Base-by-base conservation (phyloP, 2,888 invertebrate genomes). In the Torymus texanus region DNA sequence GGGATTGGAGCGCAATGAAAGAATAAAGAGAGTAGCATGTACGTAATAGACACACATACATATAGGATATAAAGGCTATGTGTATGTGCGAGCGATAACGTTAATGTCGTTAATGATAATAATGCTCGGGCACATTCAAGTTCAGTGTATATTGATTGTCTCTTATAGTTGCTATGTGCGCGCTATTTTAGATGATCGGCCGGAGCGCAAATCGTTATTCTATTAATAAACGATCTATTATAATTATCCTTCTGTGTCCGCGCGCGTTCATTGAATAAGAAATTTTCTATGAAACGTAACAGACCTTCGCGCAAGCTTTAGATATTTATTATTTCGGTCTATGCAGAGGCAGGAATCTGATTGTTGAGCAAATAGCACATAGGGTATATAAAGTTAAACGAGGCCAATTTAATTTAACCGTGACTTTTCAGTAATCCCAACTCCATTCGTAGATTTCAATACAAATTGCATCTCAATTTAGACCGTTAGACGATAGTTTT, bases 21-120 rank as follows among this genome's bases (percentile, higher is more conserved):
- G 10, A 41, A 41, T 41, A 41, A 29, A 29, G 29, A 29, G 41
- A 41, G 41, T 8, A 8, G 41, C 41, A 41, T 41, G 8, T 8
- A 1, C 41, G 8, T 41, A 41, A 41, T 41, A 41, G 8, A n/a
- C 50, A 65, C 41, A 55, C 14, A 65, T 1, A 53, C 59, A 24
- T 21, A 61, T 11, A 13, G 58, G 14, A 62, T 18, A 51, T 12
- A 16, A 67, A 18, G 18, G 29, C 12, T 14, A 21, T 41, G 14
- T 61, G 2, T 14, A 21, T 41, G 18, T 61, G 56, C 55, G 18
- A 61, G 41, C 58, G 18, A 51, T 55, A 72, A 67, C 41, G 55
- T 74, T 78, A 74, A 50, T 72, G 50, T 55, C 16, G n/a, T 53
- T 29, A 72, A 68, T 63, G 74, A 58, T 70, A 74, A 74, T 78